Base-by-base conservation (phyloP, 2,113 vertebrate genomes). In the Cyanoramphus novaezelandiae region DNA sequence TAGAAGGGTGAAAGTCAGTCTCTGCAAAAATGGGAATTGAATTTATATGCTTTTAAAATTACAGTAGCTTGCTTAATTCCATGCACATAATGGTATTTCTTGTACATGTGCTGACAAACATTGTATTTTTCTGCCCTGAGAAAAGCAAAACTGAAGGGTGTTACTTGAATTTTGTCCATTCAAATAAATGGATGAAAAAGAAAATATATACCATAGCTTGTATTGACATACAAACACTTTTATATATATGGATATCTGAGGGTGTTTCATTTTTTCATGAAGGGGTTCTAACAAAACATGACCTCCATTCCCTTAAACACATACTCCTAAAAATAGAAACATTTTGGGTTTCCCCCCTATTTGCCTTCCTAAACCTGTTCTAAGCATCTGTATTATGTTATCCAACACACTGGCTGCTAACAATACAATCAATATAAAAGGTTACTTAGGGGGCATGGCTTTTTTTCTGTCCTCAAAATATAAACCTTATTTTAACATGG, bases 321-420 rank as follows among this genome's bases (percentile, higher is more conserved):
- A 33, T 28, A 92, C 35, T 75, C 72, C 75, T 84, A 88, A 86
- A 96, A 88, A 31, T 65, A 78, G 62, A 85, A 96, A 75, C 19
- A 77, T 78, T 93, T 83, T 17, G 7, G 1, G 14, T 23, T 21
- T 18, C 1, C 1, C 2, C 5, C 8, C 12, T 0, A 35, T 86
- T 94, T 79, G 62, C 76, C 86, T 96, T 94, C 80, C 67, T 93
- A 94, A 94, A 95, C 37, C 90, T 95, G 91, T 92, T 92, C 93
- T 71, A 91, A 93, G 69, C 90, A 96, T 96, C 96, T 97, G 96
- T 41, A 96, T 69, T 92, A 94, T 96, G 96, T 97, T 96, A 92
- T 85, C 90, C 96, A 94, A 93, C 96, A 96, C 96, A 87, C 80
- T 69, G 84, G 77, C 86, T 95, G 93, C 93, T 96, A 97, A 94